Base-by-base conservation (phyloP, 1,140 invertebrate species). In the Teleogryllus occipitalis region DNA sequence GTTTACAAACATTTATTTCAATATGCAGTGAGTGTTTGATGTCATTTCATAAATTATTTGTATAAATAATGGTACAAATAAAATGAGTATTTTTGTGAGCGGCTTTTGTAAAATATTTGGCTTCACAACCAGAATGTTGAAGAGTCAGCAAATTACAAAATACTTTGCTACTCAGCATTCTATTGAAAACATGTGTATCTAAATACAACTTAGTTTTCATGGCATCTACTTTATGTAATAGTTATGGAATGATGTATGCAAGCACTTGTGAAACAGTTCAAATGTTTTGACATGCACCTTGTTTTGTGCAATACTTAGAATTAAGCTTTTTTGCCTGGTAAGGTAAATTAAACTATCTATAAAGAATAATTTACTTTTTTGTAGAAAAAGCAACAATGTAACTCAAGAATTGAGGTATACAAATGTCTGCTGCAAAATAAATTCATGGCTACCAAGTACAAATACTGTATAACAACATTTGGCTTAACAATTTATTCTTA, bases 61-160 rank as follows among this genome's bases (percentile, higher is more conserved):
- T 65, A 65, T 65, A 65, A 65, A 65, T 65, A 65, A 65, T 65
- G 54, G 54, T 65, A 65, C 54, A 65, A 65, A 65, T 65, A 65
- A 65, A 65, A 65, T 65, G 54, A 65, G 54, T 65, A 65, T 65
- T 65, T 65, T 65, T 65, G 54, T 18, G 54, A 65, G 54, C 18
- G 54, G 54, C 18, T 65, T 10, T 65, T 65, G 54, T 65, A 65
- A 65, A 65, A 18, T 65, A 39, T 65, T 65, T 65, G 54, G 54
- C 54, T 14, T 39, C 1, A 39, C 27, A 65, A 14, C 54, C 18
- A 65, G 18, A 18, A 65, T 18, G 18, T 65, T 18, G 10, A 14
- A 65, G 54, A 65, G 10, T 65, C 18, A 65, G 54, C 10, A 65
- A 65, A 65, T 65, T 65, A 14, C 27, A 39, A 39, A 39, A 39